These are phyloP conservation scores for Tribolium castaneum DNA, from an alignment of 1,140 invertebrate species.

Conservation along the genomic window DNA sequence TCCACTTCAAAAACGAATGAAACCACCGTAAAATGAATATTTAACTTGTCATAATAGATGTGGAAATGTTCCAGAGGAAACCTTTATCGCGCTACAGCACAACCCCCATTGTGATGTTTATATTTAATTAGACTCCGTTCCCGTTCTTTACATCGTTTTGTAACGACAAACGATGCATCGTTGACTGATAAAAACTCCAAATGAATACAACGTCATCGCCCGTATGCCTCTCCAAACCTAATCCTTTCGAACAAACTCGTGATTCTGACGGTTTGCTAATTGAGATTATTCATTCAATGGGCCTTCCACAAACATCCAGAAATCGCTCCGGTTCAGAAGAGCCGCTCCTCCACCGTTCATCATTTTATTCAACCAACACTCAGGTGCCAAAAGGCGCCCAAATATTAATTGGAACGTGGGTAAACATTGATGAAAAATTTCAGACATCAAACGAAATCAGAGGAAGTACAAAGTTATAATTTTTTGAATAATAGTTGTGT, in stretches of 20 bases:
- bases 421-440: too few species aligned
- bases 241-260: neutral
- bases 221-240: neutral
- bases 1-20: constrained; percentile 55
- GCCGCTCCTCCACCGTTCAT: neutral
- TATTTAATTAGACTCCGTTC: constrained; percentile 55
- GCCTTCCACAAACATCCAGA: neutral
- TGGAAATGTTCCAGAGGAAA: constrained; percentile 48
- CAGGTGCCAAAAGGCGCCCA: too few species aligned
- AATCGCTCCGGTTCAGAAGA: neutral
- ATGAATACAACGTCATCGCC: neutral
- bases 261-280: constrained; percentile 25
- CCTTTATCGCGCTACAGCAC: constrained; percentile 47
- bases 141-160: constrained; percentile 31
- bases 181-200: constrained; percentile 31
- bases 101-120: constrained; percentile 56
- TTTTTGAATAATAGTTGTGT: too few species aligned
- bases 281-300: constrained; percentile 16
- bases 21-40: constrained; percentile 59
- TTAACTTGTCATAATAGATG: constrained; percentile 60
- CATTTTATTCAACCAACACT: neutral
- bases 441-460: too few species aligned
- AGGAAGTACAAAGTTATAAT: too few species aligned
- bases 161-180: constrained; percentile 33
- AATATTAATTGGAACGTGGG: too few species aligned